These are phyloP conservation scores for Campoletis raptor DNA, from an alignment of 2,888 invertebrate species.

Conservation along the genomic window DNA sequence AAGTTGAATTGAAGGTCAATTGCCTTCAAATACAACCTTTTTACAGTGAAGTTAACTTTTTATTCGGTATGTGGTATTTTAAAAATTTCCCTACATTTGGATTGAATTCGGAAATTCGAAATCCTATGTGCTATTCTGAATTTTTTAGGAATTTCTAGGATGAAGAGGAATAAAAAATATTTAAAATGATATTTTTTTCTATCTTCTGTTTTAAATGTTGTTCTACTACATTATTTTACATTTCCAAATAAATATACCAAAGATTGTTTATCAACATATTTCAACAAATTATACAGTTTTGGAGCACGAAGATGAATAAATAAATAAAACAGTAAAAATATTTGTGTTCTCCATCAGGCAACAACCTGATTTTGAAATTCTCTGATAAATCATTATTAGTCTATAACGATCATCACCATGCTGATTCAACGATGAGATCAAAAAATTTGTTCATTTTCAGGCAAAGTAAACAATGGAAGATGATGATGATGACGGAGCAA, in stretches of 20 bases:
- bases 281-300: no score
- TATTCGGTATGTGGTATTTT: not conserved
- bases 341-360: no score
- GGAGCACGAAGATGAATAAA: no score
- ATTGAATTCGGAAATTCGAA: conserved; percentile 43
- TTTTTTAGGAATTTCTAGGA: not conserved
- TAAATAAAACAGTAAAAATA: no score
- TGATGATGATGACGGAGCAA: conserved; percentile 74
- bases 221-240: not conserved
- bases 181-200: not conserved
- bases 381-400: conserved; percentile 26
- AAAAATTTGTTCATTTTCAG: not conserved
- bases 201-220: not conserved
- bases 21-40: not conserved
- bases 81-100: not conserved
- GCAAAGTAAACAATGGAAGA: conserved; percentile 75
- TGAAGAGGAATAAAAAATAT: not conserved
- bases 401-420: no score
- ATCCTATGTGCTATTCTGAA: not conserved
- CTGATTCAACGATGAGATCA: no score
- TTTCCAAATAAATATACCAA: not conserved
- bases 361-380: not conserved
- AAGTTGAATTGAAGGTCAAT: no score
- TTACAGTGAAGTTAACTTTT: not conserved
- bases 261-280: not conserved